These are phyloP conservation scores for Prunella fulvescens DNA, from an alignment of 2,113 vertebrate species.

Conservation along the genomic window DNA sequence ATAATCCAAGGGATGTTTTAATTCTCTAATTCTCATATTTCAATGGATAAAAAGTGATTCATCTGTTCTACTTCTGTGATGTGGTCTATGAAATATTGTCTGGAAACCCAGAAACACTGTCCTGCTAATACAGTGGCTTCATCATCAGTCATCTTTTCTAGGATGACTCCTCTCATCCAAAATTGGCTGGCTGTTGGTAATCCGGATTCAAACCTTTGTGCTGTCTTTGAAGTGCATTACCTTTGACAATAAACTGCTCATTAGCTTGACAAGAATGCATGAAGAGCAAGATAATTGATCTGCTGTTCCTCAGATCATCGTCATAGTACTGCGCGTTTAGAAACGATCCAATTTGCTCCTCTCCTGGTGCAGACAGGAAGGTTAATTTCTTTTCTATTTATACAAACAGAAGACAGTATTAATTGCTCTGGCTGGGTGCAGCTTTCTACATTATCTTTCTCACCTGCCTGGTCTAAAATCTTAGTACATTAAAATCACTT, in stretches of 20 bases:
- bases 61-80: neutral
- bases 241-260: slow-evolving; percentile 29
- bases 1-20: neutral
- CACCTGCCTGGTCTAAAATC: neutral
- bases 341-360: neutral
- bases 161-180: slow-evolving; percentile 5
- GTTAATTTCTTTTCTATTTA: slow-evolving; percentile 35
- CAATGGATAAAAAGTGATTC: neutral
- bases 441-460: neutral
- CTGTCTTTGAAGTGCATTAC: slow-evolving; percentile 28
- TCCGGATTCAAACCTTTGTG: neutral
- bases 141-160: neutral
- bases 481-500: neutral
- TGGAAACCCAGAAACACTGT: neutral
- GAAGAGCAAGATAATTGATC: slow-evolving; percentile 5
- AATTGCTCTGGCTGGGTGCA: neutral
- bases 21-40: neutral
- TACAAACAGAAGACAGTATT: neutral
- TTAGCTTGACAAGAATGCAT: slow-evolving; percentile 18
- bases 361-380: slow-evolving; percentile 18
- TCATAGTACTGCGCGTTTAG: neutral
- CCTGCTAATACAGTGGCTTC: neutral
- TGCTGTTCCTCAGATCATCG: neutral
- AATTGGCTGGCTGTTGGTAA: slow-evolving; percentile 10
- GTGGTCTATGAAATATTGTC: neutral